Conservation (phyloP, 2,113 vertebrate genomes). For the Typhlomys cinereus region DNA sequence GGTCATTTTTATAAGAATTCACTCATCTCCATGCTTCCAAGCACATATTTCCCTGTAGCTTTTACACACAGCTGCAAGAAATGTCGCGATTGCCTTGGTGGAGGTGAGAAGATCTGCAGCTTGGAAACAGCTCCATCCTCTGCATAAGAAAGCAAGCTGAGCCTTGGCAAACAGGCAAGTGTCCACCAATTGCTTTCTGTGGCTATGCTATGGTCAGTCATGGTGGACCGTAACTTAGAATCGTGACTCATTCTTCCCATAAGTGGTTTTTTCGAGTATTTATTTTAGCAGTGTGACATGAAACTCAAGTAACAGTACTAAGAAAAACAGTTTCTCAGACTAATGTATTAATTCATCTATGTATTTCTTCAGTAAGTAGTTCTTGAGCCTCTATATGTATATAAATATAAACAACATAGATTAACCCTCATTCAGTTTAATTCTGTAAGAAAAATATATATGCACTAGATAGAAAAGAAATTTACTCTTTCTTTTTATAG, state of each 20-base stretch:
- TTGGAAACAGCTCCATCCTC: no score
- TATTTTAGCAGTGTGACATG: no score
- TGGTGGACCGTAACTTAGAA: no score
- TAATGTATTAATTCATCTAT: background rate
- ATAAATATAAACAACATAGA: background rate
- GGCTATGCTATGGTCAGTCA: no score
- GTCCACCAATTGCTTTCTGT: no score
- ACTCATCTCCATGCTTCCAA: background rate
- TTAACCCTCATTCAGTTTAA: background rate
- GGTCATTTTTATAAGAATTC: background rate
- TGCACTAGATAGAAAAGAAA: background rate
- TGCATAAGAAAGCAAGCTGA: no score
- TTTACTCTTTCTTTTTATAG: background rate
- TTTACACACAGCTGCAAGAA: no score
- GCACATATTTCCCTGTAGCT: background rate
- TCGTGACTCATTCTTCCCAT: no score
- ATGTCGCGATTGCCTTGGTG: no score
- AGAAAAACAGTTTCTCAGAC: background rate
- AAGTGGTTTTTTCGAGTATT: no score
- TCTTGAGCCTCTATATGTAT: background rate
- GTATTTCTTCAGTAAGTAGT: background rate
- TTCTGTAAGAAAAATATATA: slow-evolving; percentile 40
- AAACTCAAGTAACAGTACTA: background rate
- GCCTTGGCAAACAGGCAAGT: no score
- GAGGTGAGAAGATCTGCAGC: no score